Conservation (phyloP, 2,888 invertebrate species). For the Zygogramma bicolorata region DNA sequence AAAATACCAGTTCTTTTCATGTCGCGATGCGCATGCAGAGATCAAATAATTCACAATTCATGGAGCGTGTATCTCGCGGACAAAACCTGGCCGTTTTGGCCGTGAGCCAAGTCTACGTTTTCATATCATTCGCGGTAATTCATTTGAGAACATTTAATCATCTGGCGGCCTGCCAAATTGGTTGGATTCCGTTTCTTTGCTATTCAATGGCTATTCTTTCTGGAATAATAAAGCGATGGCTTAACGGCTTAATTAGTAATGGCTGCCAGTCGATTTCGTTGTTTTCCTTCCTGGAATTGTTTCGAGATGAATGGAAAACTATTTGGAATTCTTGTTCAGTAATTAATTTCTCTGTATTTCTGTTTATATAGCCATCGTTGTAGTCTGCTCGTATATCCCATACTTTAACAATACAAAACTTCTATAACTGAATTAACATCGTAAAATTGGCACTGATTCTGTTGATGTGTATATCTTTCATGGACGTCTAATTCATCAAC, state of each 20-base stretch:
- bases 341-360: not conserved
- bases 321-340: not conserved
- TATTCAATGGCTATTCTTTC: constrained; percentile 45
- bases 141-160: constrained; percentile 63
- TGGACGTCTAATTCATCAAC: too few species aligned
- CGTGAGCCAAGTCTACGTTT: constrained; percentile 49
- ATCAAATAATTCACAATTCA: constrained; percentile 41
- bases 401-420: too few species aligned
- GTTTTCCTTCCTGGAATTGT: not conserved
- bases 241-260: constrained; percentile 8
- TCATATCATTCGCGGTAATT: constrained; percentile 60
- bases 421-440: too few species aligned
- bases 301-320: not conserved
- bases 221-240: not conserved
- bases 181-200: constrained; percentile 54
- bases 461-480: too few species aligned
- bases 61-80: constrained; percentile 34
- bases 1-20: not conserved
- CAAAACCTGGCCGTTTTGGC: constrained; percentile 51
- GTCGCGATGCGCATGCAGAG: not conserved
- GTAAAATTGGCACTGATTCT: too few species aligned
- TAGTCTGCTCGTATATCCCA: too few species aligned
- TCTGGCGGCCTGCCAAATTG: constrained; percentile 59
- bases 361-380: too few species aligned
- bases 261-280: not conserved